Conservation (phyloP, 2,113 vertebrate genomes). For the Xiphorhynchus elegans region DNA sequence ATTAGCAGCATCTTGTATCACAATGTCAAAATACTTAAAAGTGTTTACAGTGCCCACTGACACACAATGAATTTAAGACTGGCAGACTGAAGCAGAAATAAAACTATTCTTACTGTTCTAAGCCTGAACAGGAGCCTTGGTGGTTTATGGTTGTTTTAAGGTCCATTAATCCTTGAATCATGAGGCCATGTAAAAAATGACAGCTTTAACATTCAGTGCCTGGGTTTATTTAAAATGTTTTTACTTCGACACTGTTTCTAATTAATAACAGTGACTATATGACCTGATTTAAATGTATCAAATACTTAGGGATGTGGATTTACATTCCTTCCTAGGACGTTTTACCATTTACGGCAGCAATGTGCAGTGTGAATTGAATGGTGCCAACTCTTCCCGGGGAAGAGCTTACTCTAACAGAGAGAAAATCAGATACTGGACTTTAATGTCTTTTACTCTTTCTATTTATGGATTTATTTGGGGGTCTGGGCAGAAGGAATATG, state of each 20-base stretch:
- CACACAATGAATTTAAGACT: constrained; percentile 75
- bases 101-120: constrained; percentile 71
- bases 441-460: not conserved
- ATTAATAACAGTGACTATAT: constrained; percentile 69
- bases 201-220: constrained; percentile 75
- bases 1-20: constrained; percentile 67
- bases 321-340: not conserved
- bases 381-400: not conserved
- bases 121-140: constrained; percentile 70
- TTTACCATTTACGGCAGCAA: not conserved
- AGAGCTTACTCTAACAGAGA: not conserved
- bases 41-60: constrained; percentile 79
- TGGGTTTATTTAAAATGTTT: constrained; percentile 76
- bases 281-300: constrained; percentile 64
- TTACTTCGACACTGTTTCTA: constrained; percentile 73
- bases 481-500: not conserved
- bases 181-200: constrained; percentile 79
- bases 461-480: constrained; percentile 16
- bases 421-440: not conserved
- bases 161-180: constrained; percentile 84
- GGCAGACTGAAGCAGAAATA: constrained; percentile 62
- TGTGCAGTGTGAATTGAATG: not conserved
- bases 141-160: constrained; percentile 82
- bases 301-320: not conserved
- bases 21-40: constrained; percentile 80